Evolutionary conservation across 2,888 invertebrate genomes (phyloP), one percentile per base, ranked within the genome.

Genomic region (Calameuta filiformis): DNA sequence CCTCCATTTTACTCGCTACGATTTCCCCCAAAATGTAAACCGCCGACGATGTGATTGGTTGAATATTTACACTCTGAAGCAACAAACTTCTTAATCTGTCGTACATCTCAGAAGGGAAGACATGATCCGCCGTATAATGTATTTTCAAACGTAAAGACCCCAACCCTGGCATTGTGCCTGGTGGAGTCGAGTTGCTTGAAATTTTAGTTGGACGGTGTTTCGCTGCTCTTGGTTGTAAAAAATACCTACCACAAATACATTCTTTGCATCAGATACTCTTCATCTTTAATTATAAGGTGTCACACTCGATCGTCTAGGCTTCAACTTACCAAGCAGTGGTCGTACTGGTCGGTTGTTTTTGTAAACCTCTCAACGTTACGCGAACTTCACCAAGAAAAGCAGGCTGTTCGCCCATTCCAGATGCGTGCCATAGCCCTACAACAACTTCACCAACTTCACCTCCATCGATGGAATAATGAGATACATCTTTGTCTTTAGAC

Each of bases 361-460:
- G 94, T 73, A 93, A 91, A 83, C 96, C 96, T 77, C 95, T 93
- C 86, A 98, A 92, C 80, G 96, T 96, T 84, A 97, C 93, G 85
- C 96, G 94, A 80, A 98, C 95, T 92, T 98, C 98, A 33, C 98
- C 98, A 68, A 98, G 94, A 92, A 98, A 98, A 80, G 96, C 95
- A 86, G 96, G 96, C 80, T 96, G 95, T 81, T 96, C 95, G 85
- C 94, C 95, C 92, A 94, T 94, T 34, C 95, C 95, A 68, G 94
- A 94, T 86, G 97, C 97, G 91, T 98, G 98, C 96, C 97, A 97
- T 81, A 98, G 93, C 23, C 96, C 95, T 82, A 98, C 95, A 84
- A 96, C 94, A 86, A 97, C 94, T 92, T 97, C 97, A 89, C 95
- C 95, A 85, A 96, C 95, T 92, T 96, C 96, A 79, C 95, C 95